phyloP scores from a whole-genome alignment of 2,888 invertebrate species.

The Zeuzera pyrina region DNA sequence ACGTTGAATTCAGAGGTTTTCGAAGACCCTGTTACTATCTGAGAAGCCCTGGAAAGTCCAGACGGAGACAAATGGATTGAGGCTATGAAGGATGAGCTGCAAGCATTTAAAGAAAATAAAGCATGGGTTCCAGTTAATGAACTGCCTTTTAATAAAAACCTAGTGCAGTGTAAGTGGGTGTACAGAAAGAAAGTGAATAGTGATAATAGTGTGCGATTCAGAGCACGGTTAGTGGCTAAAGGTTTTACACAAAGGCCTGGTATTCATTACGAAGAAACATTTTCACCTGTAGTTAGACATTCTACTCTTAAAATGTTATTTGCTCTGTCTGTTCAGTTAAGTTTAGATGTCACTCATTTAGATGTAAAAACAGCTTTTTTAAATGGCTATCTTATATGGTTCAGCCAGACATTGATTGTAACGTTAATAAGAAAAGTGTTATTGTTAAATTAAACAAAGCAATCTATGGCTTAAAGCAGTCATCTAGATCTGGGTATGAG shows the following conservation, averaged over 20 bases:
- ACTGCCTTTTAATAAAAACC: not conserved
- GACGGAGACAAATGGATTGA: not conserved
- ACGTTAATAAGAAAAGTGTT: constrained; percentile 12
- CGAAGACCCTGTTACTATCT: not conserved
- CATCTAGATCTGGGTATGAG: constrained; percentile 17
- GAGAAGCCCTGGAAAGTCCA: not conserved
- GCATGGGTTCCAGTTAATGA: not conserved
- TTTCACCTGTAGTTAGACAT: constrained; percentile 1
- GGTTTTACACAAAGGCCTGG: not conserved
- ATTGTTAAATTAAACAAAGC: constrained; percentile 17
- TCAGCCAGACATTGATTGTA: constrained; percentile 11
- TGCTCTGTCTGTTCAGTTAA: constrained; percentile 15
- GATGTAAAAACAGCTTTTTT: constrained; percentile 21
- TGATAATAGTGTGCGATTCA: not conserved
- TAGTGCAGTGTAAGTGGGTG: constrained; percentile 1
- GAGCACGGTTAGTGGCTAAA: not conserved
- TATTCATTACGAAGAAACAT: constrained; percentile 4
- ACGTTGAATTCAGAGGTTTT: not conserved
- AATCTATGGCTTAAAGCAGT: constrained; percentile 22
- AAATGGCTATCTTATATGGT: constrained; percentile 19
- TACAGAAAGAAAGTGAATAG: not conserved
- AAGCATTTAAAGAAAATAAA: not conserved
- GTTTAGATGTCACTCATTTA: constrained; percentile 17
- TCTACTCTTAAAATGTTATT: constrained; percentile 9
- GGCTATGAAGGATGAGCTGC: not conserved